Evolutionary conservation across 2,888 invertebrate genomes (phyloP).

Genomic region (Lymantria dispar): DNA sequence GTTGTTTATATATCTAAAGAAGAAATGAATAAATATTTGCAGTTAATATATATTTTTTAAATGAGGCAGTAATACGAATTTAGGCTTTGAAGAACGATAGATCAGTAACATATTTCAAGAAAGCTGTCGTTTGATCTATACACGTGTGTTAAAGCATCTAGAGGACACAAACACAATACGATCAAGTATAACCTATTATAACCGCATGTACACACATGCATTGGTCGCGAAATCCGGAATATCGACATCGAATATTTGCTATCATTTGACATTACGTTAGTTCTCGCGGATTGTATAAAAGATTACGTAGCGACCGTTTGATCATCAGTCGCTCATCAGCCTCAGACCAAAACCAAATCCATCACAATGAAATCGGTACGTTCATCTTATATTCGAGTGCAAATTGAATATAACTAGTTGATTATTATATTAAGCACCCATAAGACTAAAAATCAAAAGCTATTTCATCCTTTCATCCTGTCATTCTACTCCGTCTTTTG

Average conservation of each 20-base stretch:
- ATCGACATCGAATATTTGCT: constrained; percentile 62
- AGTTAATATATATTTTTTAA: no score
- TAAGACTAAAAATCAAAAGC: no score
- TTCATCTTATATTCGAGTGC: constrained; percentile 11
- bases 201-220: constrained; percentile 18
- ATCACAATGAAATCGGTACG: constrained; percentile 75
- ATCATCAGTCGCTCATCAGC: constrained; percentile 70
- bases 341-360: constrained; percentile 41
- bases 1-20: no score
- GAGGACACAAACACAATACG: constrained; percentile 14
- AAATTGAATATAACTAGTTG: neutral
- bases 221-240: constrained; percentile 63
- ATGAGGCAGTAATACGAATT: no score
- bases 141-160: no score
- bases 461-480: no score
- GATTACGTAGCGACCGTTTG: constrained; percentile 50
- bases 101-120: no score
- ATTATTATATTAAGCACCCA: no score
- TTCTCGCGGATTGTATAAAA: constrained; percentile 72
- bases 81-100: no score
- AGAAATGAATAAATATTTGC: no score
- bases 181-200: neutral
- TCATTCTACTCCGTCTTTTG: no score
- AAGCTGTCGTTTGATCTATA: no score
- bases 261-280: constrained; percentile 68